A percentile compares a stretch with the other conserved stretches of the same genome.
These are phyloP conservation scores for Dromius quadrimaculatus DNA, from an alignment of 2,888 invertebrate species.

Conservation along the genomic window DNA sequence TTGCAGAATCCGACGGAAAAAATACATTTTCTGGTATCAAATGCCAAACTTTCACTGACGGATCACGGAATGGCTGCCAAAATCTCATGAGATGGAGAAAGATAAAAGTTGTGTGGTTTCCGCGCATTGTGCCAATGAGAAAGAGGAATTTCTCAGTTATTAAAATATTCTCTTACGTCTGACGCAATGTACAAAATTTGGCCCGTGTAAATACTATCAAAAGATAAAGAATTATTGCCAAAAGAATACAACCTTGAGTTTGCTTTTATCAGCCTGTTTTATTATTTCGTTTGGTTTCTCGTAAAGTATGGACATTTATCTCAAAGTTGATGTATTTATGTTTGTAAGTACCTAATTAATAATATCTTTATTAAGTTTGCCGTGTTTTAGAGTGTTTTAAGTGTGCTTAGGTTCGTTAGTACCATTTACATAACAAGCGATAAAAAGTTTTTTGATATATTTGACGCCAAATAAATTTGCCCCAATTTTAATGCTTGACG, in stretches of 20 bases:
- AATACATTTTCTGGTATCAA: slow-evolving; percentile 49
- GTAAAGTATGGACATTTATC: slow-evolving; percentile 39
- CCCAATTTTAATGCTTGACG: too few relatives aligned
- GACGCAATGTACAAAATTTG: too few relatives aligned
- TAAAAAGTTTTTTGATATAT: too few relatives aligned
- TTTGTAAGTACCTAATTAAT: slow-evolving; percentile 41
- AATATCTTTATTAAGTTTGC: slow-evolving; percentile 42
- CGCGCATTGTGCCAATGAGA: slow-evolving; percentile 41
- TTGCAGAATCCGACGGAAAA: slow-evolving; percentile 5
- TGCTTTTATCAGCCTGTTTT: slow-evolving; percentile 15
- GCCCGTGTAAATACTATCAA: too few relatives aligned
- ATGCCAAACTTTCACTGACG: slow-evolving; percentile 52
- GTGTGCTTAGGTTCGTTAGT: too few relatives aligned
- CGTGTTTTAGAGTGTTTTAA: slow-evolving; percentile 10
- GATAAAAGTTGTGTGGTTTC: slow-evolving; percentile 15
- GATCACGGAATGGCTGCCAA: slow-evolving; percentile 18
- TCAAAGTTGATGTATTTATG: slow-evolving; percentile 38
- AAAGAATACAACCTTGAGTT: background rate
- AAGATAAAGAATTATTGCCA: background rate
- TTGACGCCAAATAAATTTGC: too few relatives aligned
- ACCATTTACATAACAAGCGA: too few relatives aligned
- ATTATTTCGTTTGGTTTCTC: slow-evolving; percentile 30
- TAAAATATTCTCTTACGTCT: too few relatives aligned
- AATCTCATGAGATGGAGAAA: slow-evolving; percentile 32
- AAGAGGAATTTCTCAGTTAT: slow-evolving; percentile 1